These are phyloP conservation scores for Caranx ignobilis DNA, from an alignment of 2,113 vertebrate genomes.

Conservation along the genomic window DNA sequence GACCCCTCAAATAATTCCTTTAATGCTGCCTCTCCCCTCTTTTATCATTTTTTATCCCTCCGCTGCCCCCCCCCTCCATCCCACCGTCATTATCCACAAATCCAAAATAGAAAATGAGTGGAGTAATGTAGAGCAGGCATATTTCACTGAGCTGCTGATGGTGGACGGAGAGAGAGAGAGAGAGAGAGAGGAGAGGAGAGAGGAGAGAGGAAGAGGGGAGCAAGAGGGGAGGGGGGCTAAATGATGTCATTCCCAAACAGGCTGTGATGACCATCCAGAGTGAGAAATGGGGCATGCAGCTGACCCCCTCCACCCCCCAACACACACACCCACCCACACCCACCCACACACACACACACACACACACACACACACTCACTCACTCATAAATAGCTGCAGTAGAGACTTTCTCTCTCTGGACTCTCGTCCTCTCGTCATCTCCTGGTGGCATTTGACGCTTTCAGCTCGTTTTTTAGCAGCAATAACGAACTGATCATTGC, in stretches of 20 bases:
- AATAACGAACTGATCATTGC: not conserved
- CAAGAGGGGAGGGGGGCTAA: constrained; percentile 8
- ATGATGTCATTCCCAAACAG: constrained; percentile 72
- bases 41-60: constrained; percentile 45
- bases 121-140: constrained; percentile 55
- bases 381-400: constrained; percentile 40
- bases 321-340: constrained; percentile 24
- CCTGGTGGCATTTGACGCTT: constrained; percentile 24
- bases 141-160: constrained; percentile 51
- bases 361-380: constrained; percentile 33
- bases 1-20: constrained; percentile 66
- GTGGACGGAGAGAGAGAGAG: not conserved
- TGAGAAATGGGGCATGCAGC: constrained; percentile 56
- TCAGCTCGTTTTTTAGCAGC: not conserved
- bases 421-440: constrained; percentile 35
- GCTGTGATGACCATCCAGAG: constrained; percentile 52
- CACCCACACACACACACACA: constrained; percentile 28
- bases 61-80: constrained; percentile 34
- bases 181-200: not conserved
- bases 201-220: not conserved
- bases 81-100: constrained; percentile 57
- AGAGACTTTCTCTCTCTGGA: constrained; percentile 20
- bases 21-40: constrained; percentile 49
- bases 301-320: constrained; percentile 29
- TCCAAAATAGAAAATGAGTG: constrained; percentile 60